Base-by-base conservation (phyloP, 2,797 vertebrate genomes). In the Cirrhinus molitorella region DNA sequence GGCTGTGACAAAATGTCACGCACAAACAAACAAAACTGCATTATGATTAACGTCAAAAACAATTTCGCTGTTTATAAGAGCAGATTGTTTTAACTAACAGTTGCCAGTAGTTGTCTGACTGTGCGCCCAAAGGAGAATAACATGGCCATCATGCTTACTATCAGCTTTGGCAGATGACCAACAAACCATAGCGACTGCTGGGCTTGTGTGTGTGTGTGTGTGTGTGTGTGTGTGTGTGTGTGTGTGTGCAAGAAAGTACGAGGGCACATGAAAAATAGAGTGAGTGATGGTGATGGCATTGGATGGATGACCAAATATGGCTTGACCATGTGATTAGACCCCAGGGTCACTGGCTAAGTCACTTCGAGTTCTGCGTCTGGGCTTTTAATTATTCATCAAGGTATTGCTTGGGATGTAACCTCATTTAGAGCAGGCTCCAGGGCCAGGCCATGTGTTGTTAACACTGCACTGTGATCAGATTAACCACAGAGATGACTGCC, bases 351-450 rank as follows among this genome's bases (percentile, higher is more conserved):
- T 87, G 91, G 89, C 89, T 91, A 90, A 93, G 90, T 91, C 89
- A 89, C 88, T 92, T 89, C 79, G 85, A 87, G 57, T 92, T 91
- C 88, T 93, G 92, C 88, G 91, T 91, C 89, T 90, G 92, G 88
- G 92, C 93, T 95, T 94, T 95, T 94, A 94, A 90, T 93, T 92
- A 93, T 92, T 92, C 93, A 93, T 92, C 91, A 89, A 93, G 90
- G 91, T 90, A 88, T 90, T 87, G 89, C 92, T 92, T 90, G 86
- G 76, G 93, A 92, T 92, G 88, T 92, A 94, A 91, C 93, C 93
- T 93, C 91, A 89, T 91, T 94, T 93, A 91, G 91, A 93, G 90
- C 31, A 80, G 91, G 91, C 91, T 93, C 90, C 79, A 84, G 87
- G 92, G 92, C 92, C 92, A 91, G 91, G 88, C 87, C 88, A 90